Base-by-base conservation (phyloP, 2,888 invertebrate genomes). In the Amphipoea lucens region DNA sequence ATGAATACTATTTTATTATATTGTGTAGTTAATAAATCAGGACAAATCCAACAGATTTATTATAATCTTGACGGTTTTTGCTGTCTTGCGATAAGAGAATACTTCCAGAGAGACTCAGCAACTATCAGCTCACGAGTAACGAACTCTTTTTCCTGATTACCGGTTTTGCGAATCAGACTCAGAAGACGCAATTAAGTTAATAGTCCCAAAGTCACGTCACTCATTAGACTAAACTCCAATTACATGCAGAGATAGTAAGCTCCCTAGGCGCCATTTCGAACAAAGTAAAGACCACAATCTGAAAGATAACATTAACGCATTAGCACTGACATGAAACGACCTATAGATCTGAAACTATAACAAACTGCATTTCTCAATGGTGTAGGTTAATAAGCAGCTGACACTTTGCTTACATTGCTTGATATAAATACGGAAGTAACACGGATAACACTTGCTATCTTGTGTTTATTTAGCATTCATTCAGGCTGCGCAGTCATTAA, bases 351-450 rank as follows among this genome's bases (percentile, higher is more conserved):
- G 57, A 65, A 51, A 67, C 66, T 78, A 69, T 79, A 54, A 71
- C 54, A 74, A 60, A 81, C 62, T 80, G 74, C 83, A 76, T 83
- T 82, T 81, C 77, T 86, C 77, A 88, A 87, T 88, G 86, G 72
- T 17, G 67, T 48, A 42, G 69, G 75, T 73, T 83, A 73, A 75
- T 73, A 51, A 70, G 45, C 63, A 83, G 40, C 45, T 80, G 83
- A 76, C 69, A 75, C 45, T 66, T n/a, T 79, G 65, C 83, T 83
- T 83, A 69, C n/a, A 75, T 69, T 72, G 45, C 4, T 48, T 63
- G 63, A 72, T 79, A 72, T 85, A 51, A 74, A 75, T 83, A 78
- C 69, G 81, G 81, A 83, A 86, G 87, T 82, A 78, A 84, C 65
- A 67, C 63, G 48, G 86, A 82, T 82, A 85, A 76, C 71, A 72